Evolutionary conservation across 1,140 invertebrate genomes (phyloP).

Genomic region (Probaryconus sp.): DNA sequence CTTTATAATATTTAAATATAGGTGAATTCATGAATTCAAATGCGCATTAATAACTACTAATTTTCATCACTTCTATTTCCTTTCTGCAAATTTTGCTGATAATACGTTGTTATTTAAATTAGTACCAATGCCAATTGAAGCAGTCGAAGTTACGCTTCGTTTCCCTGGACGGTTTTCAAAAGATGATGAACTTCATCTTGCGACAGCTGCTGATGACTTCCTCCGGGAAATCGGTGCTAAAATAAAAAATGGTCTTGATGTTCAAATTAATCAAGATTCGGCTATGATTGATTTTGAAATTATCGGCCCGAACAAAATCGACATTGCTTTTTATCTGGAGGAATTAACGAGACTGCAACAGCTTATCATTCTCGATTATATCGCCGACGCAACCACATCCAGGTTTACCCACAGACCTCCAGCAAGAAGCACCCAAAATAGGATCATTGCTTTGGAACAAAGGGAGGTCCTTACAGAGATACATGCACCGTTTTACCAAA

Average conservation of each 20-base stretch:
- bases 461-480: slow-evolving; percentile 84
- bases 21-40: too few species aligned
- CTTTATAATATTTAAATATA: too few species aligned
- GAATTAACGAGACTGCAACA: slow-evolving; percentile 79
- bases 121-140: slow-evolving; percentile 81
- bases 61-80: too few species aligned
- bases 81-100: too few species aligned
- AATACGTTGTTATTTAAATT: slow-evolving; percentile 20
- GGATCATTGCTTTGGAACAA: slow-evolving; percentile 81
- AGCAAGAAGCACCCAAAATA: slow-evolving; percentile 70
- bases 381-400: slow-evolving; percentile 83
- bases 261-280: slow-evolving; percentile 79
- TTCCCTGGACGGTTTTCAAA: slow-evolving; percentile 80
- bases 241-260: slow-evolving; percentile 78
- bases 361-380: slow-evolving; percentile 76
- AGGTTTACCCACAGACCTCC: slow-evolving; percentile 80
- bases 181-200: slow-evolving; percentile 78
- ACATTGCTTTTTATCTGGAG: slow-evolving; percentile 82
- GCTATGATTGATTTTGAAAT: slow-evolving; percentile 81
- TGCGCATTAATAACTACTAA: too few species aligned
- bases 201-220: slow-evolving; percentile 78
- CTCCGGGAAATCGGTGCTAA: slow-evolving; percentile 78
- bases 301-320: slow-evolving; percentile 82
- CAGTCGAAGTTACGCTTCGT: slow-evolving; percentile 81
- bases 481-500: slow-evolving; percentile 84